Percentiles rank a stretch among this genome's conserved stretches.
Evolutionary conservation across 2,888 invertebrate species (phyloP).

Genomic region (Parnassius glacialis): DNA sequence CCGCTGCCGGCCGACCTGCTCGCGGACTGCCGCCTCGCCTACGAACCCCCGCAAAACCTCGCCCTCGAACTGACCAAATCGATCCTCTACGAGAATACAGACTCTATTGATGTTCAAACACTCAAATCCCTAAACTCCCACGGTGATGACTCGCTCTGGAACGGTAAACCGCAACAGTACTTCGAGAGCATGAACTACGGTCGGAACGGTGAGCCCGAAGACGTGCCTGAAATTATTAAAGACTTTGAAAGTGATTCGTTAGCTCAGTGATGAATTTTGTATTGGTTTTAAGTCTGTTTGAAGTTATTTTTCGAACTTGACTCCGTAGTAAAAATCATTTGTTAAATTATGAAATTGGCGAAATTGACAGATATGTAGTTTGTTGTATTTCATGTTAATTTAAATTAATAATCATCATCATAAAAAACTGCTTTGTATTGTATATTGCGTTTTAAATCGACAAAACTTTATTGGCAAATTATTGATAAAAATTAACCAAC

Average conservation of each 20-base stretch:
- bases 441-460: no score
- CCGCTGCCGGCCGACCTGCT: slow-evolving; percentile 39
- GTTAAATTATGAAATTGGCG: no score
- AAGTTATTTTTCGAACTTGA: no score
- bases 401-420: no score
- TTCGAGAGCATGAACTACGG: slow-evolving; percentile 86
- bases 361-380: no score
- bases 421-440: no score
- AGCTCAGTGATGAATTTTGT: slow-evolving; percentile 33
- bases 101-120: slow-evolving; percentile 47
- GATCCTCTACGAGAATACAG: slow-evolving; percentile 62
- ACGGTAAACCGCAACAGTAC: slow-evolving; percentile 75
- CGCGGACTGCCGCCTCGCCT: slow-evolving; percentile 44
- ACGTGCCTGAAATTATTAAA: slow-evolving; percentile 29
- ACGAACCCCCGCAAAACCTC: slow-evolving; percentile 60
- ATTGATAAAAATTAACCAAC: no score
- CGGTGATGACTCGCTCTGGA: slow-evolving; percentile 80
- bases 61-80: slow-evolving; percentile 55
- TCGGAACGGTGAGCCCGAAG: slow-evolving; percentile 32
- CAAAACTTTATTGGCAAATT: no score
- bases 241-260: slow-evolving; percentile 65
- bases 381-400: no score
- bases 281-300: slow-evolving; percentile 1
- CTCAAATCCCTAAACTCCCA: slow-evolving; percentile 43
- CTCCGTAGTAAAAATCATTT: no score